These are phyloP conservation scores for Coturnix japonica DNA, from an alignment of 2,113 vertebrate genomes.

Conservation along the genomic window DNA sequence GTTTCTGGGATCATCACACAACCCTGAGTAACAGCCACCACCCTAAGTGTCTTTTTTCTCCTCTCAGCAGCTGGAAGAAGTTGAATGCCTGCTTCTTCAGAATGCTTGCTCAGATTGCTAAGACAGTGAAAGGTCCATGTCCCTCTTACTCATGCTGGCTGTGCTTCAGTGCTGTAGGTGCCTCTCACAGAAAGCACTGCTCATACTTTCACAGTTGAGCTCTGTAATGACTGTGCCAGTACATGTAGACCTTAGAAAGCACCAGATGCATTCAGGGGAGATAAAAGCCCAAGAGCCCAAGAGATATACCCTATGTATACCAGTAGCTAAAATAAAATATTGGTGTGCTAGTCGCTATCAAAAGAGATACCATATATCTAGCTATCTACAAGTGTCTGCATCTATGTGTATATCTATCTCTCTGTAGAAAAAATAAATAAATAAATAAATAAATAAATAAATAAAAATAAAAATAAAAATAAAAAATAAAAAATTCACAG, in stretches of 20 bases:
- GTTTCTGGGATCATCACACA: background rate
- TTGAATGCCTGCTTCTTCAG: background rate
- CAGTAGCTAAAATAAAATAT: background rate
- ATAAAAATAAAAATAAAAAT: too few relatives aligned
- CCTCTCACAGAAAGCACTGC: background rate
- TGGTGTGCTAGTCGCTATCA: background rate
- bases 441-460: too few relatives aligned
- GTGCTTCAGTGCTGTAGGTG: background rate
- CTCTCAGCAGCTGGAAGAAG: background rate
- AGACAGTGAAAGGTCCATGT: background rate
- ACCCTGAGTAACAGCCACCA: background rate
- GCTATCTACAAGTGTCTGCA: background rate
- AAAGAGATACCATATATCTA: background rate
- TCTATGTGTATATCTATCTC: background rate
- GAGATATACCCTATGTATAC: background rate
- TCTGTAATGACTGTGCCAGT: background rate
- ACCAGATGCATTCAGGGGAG: background rate
- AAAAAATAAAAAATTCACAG: background rate
- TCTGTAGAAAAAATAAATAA: background rate
- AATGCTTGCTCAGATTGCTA: background rate
- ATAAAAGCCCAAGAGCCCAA: background rate
- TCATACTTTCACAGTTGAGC: background rate
- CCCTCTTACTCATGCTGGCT: accelerated
- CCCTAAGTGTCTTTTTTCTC: background rate
- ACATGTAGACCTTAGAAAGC: background rate